Percentiles rank a stretch among this genome's conserved stretches.
Conservation (phyloP, 2,797 vertebrate species). For the Heteromormyrus szaboi region DNA sequence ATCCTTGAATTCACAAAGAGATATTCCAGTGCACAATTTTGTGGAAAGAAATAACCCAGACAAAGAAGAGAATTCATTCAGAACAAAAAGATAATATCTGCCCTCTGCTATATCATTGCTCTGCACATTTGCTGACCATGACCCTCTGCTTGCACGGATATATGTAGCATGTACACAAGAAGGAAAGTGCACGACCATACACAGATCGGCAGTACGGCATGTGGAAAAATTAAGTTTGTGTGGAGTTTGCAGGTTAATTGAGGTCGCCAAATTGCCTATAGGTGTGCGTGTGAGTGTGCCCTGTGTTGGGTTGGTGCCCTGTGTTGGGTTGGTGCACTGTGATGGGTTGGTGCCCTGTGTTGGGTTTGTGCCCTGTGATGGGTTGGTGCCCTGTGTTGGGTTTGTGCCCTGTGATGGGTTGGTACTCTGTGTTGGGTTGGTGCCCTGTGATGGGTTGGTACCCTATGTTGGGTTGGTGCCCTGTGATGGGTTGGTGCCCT, state of each 20-base stretch:
- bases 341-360: background rate
- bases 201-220: background rate
- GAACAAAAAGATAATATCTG: background rate
- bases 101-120: background rate
- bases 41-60: background rate
- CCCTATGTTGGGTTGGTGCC: too few species aligned
- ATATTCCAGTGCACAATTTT: background rate
- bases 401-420: too few species aligned
- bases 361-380: too few species aligned
- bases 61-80: background rate
- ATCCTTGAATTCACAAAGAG: background rate
- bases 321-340: background rate
- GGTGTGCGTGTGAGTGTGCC: background rate
- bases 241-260: background rate
- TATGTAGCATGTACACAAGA: background rate
- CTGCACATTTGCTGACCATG: background rate
- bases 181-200: background rate
- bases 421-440: too few species aligned
- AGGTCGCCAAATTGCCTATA: background rate
- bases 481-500: too few species aligned
- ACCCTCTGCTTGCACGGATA: background rate
- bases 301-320: background rate
- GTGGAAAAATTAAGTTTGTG: background rate
- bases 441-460: too few species aligned
- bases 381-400: too few species aligned